A percentile compares a stretch with the other conserved stretches of the same genome.
These are phyloP conservation scores for Cynodonichthys magdalenae DNA, from an alignment of 2,797 vertebrate genomes.

Conservation along the genomic window DNA sequence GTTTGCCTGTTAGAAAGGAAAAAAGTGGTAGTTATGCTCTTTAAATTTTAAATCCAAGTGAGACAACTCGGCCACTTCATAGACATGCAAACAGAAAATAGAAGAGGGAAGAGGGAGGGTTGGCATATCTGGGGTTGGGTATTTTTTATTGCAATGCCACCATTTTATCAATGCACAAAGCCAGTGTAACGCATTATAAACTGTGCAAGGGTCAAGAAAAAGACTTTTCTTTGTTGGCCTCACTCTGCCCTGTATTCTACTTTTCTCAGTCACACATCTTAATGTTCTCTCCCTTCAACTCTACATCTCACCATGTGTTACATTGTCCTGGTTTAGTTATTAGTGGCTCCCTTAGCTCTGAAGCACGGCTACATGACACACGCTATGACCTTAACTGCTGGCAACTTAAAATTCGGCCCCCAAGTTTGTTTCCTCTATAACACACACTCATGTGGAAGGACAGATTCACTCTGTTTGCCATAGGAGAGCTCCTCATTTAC, in stretches of 20 bases:
- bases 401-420: constrained; percentile 64
- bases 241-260: neutral
- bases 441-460: constrained; percentile 34
- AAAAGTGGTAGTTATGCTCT: constrained; percentile 65
- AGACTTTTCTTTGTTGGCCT: constrained; percentile 43
- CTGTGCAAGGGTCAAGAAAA: constrained; percentile 54
- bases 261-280: constrained; percentile 19
- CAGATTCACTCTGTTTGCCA: constrained; percentile 66
- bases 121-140: neutral
- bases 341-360: constrained; percentile 31
- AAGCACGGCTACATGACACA: constrained; percentile 53
- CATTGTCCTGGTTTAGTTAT: constrained; percentile 49
- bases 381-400: constrained; percentile 64
- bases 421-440: constrained; percentile 47
- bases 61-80: constrained; percentile 71
- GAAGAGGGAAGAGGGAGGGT: neutral
- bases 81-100: constrained; percentile 61
- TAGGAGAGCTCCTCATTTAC: constrained; percentile 83
- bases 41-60: constrained; percentile 79
- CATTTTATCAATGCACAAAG: constrained; percentile 75
- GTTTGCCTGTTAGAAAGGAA: constrained; percentile 74
- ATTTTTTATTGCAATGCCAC: constrained; percentile 75
- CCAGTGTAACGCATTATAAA: constrained; percentile 70
- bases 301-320: constrained; percentile 9
- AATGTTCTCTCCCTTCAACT: constrained; percentile 9